Conservation (phyloP, 1,140 invertebrate genomes). For the Holotrichia oblita region DNA sequence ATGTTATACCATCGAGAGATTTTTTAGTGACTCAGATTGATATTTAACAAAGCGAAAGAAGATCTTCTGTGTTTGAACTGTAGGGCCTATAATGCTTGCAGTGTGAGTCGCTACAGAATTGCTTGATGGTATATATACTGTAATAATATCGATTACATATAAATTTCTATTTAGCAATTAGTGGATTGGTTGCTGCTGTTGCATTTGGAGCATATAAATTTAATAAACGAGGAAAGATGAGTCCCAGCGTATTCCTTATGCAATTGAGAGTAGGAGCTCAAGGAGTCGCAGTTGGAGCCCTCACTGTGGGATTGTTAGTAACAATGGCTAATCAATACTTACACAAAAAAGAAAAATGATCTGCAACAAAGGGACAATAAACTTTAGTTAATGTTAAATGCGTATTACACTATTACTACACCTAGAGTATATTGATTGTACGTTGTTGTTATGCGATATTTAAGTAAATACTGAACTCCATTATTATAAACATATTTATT, state of each 20-base stretch:
- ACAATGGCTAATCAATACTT: conserved; percentile 70
- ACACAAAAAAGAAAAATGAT: conserved; percentile 58
- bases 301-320: conserved; percentile 74
- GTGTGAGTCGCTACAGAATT: no score
- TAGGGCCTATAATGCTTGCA: no score
- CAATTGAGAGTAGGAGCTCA: conserved; percentile 86
- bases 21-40: no score
- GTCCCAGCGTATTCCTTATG: conserved; percentile 83
- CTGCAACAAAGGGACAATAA: neutral
- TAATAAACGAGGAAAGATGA: conserved; percentile 76
- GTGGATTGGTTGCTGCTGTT: conserved; percentile 72
- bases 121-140: no score
- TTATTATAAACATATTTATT: neutral
- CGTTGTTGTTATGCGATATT: conserved; percentile 1
- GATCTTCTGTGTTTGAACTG: no score
- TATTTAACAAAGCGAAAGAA: no score
- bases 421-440: neutral
- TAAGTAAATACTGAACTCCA: neutral
- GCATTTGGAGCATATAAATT: conserved; percentile 77
- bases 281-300: conserved; percentile 76
- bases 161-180: conserved; percentile 71
- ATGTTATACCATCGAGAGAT: no score
- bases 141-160: neutral
- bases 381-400: neutral
- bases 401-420: neutral